A percentile compares a stretch with the other conserved stretches of the same genome.
phyloP scores from a whole-genome alignment of 1,140 invertebrate genomes.

The Portunus trituberculatus region DNA sequence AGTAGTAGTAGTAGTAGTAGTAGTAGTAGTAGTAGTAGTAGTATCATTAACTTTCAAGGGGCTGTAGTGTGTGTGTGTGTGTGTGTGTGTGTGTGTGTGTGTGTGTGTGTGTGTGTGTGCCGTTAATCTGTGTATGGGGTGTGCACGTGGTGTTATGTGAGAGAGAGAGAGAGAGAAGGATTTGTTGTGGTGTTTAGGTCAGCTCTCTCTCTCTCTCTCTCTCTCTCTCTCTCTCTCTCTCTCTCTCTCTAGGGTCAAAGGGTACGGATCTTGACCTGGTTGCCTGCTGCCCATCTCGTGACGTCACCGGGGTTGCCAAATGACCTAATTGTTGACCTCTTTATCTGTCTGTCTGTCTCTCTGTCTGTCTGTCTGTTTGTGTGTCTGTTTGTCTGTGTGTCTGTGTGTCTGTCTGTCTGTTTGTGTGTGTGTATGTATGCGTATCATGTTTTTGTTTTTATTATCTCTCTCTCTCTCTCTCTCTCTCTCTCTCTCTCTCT shows the following conservation, averaged over 20 bases:
- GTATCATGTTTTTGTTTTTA: background rate
- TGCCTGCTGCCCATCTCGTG: too few species aligned
- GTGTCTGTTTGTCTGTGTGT: background rate
- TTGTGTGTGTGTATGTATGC: background rate
- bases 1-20: constrained; percentile 26
- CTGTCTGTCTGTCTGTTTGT: constrained; percentile 46
- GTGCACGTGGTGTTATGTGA: background rate
- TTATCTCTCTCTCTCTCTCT: too few species aligned
- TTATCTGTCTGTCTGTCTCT: constrained; percentile 43
- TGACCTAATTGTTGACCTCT: too few species aligned
- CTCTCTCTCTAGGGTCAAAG: too few species aligned
- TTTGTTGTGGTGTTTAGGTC: background rate
- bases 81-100: constrained; percentile 45
- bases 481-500: background rate
- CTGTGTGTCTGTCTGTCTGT: background rate
- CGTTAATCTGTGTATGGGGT: background rate
- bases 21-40: constrained; percentile 36
- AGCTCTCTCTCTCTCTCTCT: constrained; percentile 19
- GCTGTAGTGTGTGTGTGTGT: constrained; percentile 9
- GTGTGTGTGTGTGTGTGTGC: constrained; percentile 8
- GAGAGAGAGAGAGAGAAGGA: constrained; percentile 28
- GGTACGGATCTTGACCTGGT: too few species aligned
- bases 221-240: constrained; percentile 37
- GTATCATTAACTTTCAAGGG: background rate
- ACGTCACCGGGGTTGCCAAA: too few species aligned